Evolutionary conservation across 2,797 vertebrate species (phyloP), one percentile per base, ranked within the genome.

Genomic region (Echeneis naucrates): DNA sequence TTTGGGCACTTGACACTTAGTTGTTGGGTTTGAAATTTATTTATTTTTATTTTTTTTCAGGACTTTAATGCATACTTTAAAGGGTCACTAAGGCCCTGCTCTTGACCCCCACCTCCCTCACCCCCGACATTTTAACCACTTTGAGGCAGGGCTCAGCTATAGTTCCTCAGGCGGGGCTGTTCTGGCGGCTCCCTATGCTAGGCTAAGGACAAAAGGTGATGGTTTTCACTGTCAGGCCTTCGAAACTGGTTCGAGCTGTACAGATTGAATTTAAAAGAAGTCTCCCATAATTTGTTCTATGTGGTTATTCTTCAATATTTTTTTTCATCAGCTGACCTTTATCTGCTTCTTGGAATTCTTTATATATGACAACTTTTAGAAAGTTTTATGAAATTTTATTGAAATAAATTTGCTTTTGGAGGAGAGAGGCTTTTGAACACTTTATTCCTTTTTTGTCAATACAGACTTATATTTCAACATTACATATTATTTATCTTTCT

Each of bases 161-260:
- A 77, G 67, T 62, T 80, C 83, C 73, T 83, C 69, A 69, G 85
- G 80, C 78, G 59, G 48, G 45, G 16, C 37, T 83, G 44, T 57
- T 30, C 78, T 77, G 50, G 78, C 80, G 78, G 76, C 63, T 80
- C 19, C 60, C 40, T 47, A 2, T 78, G 82, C 61, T 54, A 62
- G 59, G 59, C 54, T 69, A 47, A 78, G 75, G 71, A 67, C 72
- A 81, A 75, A 80, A 83, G 76, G 77, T 80, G 61, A 19, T 0
- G 37, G 67, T 38, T 78, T 80, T 80, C 23, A 27, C 14, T 24
- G 16, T 54, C 23, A 63, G 77, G 74, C 60, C 68, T 51, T 75
- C 50, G 44, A 23, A 56, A 81, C 57, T 59, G 66, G 14, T 81
- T 68, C 53, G 48, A 13, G 12, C 51, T 38, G 58, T 38, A 7